Evolutionary conservation across 2,113 vertebrate genomes (phyloP), one percentile per base, ranked within the genome.

Genomic region (Hucho hucho): DNA sequence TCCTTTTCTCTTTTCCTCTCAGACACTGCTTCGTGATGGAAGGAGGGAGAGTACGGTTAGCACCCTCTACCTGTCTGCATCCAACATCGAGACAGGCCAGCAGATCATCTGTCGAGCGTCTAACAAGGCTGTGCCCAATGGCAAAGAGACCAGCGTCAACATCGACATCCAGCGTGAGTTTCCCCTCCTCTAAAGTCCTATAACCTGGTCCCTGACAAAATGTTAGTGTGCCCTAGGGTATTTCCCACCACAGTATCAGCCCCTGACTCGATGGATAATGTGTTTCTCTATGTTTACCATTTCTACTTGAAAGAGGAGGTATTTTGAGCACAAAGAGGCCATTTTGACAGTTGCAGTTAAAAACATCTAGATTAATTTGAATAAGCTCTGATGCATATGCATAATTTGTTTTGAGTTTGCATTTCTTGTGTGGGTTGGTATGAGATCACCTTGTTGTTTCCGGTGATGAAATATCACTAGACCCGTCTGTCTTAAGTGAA

Each of bases 141-240:
- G 97, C 69, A 99, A 98, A 85, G 96, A 98, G 92, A 97, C 96
- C 2, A 95, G 96, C 0, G 95, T 99, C 91, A 98, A 95, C 28
- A 96, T 99, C 0, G 97, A 99, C 86, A 97, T 99, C 88, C 98
- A 99, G 72, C 98, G 98, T 99, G 91, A 98, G 98, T 93, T 65
- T 26, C 4, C 26, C 25, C 25, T n/a, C 22, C 75, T 69, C 37
- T 43, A 43, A 43, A 43, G 37, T 2, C 37, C 29, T 61, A 9
- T 16, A 4, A 47, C 6, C 56, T 13, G 63, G 24, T 26, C 63
- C 25, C 63, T 59, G 58, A 59, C n/a, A 4, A 59, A 20, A 20
- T 1, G 0, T 6, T 20, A 6, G 6, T 11, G n/a, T 59, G 18
- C n/a, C 20, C 58, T 7, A 7, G 18, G 56, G 9, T 22, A 22